Conservation (phyloP, 2,888 invertebrate genomes). For the Philhelius pedissequus region DNA sequence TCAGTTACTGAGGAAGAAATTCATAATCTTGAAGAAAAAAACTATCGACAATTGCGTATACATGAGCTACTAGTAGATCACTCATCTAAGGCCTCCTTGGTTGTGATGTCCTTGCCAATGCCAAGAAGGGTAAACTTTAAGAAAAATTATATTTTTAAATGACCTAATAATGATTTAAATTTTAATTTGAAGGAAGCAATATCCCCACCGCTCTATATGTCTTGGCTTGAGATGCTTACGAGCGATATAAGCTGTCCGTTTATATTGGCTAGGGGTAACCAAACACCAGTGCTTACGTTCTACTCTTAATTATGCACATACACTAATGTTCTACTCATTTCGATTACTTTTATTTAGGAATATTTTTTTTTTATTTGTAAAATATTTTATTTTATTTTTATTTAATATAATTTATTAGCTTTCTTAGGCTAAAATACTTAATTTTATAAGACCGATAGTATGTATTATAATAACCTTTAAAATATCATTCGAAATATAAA, state of each 20-base stretch:
- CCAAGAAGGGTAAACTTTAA: constrained; percentile 85
- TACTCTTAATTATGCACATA: constrained; percentile 83
- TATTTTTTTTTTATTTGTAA: neutral
- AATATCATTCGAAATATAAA: neutral
- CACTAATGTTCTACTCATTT: constrained; percentile 5
- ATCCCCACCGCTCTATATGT: constrained; percentile 95
- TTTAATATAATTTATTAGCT: constrained; percentile 7
- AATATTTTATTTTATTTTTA: neutral
- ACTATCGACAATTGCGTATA: constrained; percentile 92
- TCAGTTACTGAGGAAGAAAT: constrained; percentile 81
- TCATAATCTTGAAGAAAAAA: constrained; percentile 87
- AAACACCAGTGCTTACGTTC: constrained; percentile 92
- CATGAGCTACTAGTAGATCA: constrained; percentile 93
- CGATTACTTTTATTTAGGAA: neutral
- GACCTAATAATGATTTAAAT: neutral
- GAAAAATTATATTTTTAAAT: neutral
- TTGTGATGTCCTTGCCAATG: constrained; percentile 98
- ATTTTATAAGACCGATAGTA: constrained; percentile 50
- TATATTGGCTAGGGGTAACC: constrained; percentile 91
- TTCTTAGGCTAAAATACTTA: constrained; percentile 27
- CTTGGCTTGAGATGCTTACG: constrained; percentile 96
- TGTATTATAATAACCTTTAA: constrained; percentile 30
- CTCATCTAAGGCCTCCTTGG: constrained; percentile 90
- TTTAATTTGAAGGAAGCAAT: constrained; percentile 83
- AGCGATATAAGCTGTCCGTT: constrained; percentile 91